Evolutionary conservation across 1,140 invertebrate species (phyloP), one percentile per base, ranked within the genome.

Genomic region (Elysia chlorotica): DNA sequence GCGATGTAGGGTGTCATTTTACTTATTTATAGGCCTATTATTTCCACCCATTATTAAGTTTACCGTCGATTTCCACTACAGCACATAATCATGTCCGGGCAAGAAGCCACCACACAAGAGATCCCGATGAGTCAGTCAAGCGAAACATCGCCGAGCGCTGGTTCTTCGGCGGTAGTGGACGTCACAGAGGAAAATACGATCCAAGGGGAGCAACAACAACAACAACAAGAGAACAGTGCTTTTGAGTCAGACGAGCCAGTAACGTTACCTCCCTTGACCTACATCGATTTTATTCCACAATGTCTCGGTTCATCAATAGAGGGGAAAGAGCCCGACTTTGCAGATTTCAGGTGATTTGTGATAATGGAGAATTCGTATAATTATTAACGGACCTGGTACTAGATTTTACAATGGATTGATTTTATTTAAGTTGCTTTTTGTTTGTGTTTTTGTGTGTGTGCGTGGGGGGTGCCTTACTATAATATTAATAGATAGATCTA

Each of bases 231-330:
- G n/a, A n/a, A n/a, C n/a, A n/a, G n/a, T 17, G 3, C 25, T 2
- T 6, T 23, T 31, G 17, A 65, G 62, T 65, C 62, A 65, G 62
- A 36, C 38, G 38, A n/a, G 31, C 5, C n/a, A 31, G 67, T 65
- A n/a, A 62, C 71, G 41, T 36, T 71, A 57, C 70, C 76, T 38
- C 78, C 76, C 35, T 71, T 79, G 69, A 79, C 78, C 1, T 79
- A 74, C 65, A 74, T 76, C 28, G 78, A 79, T 65, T 79, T 79
- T 63, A 65, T 76, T 28, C 78, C 78, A 25, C 48, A 73, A 35
- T 71, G 76, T 61, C 48, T 77, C 28, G 76, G 71, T 10, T 35
- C 63, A 17, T 30, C 31, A n/a, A 36, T 74, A 35, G 73, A 71
- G 35, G 69, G 68, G 19, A 71, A 74, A 37, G 57, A 75, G 17